A percentile compares a stretch with the other conserved stretches of the same genome.
Conservation (phyloP, 1,140 invertebrate species). For the Pollicipes pollicipes region DNA sequence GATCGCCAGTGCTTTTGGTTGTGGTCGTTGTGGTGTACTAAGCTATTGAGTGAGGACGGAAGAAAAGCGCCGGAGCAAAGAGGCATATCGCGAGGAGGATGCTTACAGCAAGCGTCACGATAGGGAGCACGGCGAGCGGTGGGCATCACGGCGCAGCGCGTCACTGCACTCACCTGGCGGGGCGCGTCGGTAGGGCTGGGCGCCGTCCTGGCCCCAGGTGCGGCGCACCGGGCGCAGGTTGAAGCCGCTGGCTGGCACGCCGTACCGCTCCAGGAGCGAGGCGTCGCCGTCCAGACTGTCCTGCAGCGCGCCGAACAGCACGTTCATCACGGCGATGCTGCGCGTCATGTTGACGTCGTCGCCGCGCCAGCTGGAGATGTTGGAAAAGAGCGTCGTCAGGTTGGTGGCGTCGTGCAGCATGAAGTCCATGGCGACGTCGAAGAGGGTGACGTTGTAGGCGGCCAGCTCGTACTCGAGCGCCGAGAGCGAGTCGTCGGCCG, state of each 20-base stretch:
- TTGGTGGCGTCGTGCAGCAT: slow-evolving; percentile 1
- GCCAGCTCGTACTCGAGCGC: not conserved
- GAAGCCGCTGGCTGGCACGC: not conserved
- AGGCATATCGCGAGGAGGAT: too few relatives aligned
- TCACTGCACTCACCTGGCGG: not conserved
- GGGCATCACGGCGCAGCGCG: too few relatives aligned
- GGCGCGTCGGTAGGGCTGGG: not conserved
- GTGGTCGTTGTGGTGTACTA: too few relatives aligned
- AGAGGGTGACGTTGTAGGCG: not conserved
- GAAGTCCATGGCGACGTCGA: not conserved
- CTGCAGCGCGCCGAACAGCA: slow-evolving; percentile 9
- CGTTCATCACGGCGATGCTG: not conserved
- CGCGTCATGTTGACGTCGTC: not conserved
- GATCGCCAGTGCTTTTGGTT: too few relatives aligned
- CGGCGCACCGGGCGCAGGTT: not conserved
- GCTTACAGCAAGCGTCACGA: too few relatives aligned
- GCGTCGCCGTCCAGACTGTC: not conserved
- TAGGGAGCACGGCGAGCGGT: too few relatives aligned
- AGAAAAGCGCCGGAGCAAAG: too few relatives aligned
- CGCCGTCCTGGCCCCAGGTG: not conserved
- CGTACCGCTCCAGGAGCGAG: not conserved
- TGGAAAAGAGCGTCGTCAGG: not conserved
- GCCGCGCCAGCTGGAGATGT: not conserved
- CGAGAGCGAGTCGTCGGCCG: not conserved
- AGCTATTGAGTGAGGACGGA: too few relatives aligned